Evolutionary conservation across 2,888 invertebrate genomes (phyloP).

Genomic region (Machimus atricapillus): DNA sequence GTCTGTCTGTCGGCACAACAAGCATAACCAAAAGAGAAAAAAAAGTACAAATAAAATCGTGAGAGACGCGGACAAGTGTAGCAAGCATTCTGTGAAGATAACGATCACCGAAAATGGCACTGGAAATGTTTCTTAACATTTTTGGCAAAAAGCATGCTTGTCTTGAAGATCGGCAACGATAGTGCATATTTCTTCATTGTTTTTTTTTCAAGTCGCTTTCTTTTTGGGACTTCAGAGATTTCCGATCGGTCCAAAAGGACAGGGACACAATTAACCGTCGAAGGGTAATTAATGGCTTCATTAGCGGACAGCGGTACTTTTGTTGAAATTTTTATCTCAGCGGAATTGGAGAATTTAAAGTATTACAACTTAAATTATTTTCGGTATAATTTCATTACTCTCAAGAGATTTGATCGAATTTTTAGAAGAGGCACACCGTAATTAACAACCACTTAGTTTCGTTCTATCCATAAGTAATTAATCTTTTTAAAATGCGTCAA

Average conservation of each 20-base stretch:
- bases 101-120: background rate
- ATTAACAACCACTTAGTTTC: background rate
- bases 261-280: background rate
- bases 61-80: background rate
- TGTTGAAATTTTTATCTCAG: background rate
- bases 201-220: background rate
- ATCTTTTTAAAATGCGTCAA: too few species aligned
- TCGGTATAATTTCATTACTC: background rate
- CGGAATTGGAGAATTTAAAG: background rate
- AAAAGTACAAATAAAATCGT: background rate
- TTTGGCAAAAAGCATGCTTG: background rate
- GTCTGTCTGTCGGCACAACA: background rate
- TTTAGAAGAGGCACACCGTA: background rate
- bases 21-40: background rate
- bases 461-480: too few species aligned
- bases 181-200: background rate
- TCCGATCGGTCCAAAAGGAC: background rate
- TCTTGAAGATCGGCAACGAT: background rate
- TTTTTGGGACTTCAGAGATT: background rate
- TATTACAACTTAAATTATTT: background rate
- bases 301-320: background rate
- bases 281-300: background rate
- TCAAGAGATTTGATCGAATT: background rate
- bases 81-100: background rate
- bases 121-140: background rate